phyloP scores from a whole-genome alignment of 30 jellyfish, hydroid and myxozoan genomes.

The Nemopilema nomurai region DNA sequence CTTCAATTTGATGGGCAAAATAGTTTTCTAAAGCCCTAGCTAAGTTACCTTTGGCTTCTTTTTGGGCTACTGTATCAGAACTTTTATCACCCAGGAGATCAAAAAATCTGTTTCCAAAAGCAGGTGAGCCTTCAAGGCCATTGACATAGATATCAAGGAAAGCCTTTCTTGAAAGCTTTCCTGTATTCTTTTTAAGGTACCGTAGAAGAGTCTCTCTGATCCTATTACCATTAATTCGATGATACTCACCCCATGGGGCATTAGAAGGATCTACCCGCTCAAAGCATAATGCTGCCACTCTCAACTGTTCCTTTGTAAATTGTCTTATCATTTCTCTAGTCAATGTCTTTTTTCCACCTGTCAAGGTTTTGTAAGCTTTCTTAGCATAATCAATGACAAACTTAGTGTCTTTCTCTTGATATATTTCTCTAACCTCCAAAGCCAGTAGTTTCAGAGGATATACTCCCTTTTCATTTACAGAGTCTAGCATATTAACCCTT shows the following conservation, averaged over 20 bases:
- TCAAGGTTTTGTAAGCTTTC: conserved; percentile 5
- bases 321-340: conserved; percentile 25
- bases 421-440: conserved; percentile 9
- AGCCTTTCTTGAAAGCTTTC: conserved; percentile 20
- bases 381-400: conserved; percentile 22
- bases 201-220: conserved; percentile 4
- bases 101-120: conserved; percentile 59
- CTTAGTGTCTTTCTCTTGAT: conserved; percentile 28
- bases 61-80: conserved; percentile 19
- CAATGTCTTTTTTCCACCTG: conserved; percentile 38
- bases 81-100: conserved; percentile 58
- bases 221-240: conserved; percentile 9
- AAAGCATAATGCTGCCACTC: conserved; percentile 51
- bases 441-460: conserved; percentile 37
- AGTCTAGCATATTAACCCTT: conserved; percentile 18
- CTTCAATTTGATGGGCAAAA: conserved; percentile 50
- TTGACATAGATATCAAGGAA: conserved; percentile 52
- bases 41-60: conserved; percentile 4
- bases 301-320: conserved; percentile 39
- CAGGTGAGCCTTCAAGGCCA: conserved; percentile 66
- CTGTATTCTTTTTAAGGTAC: conserved; percentile 32
- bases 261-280: conserved; percentile 69
- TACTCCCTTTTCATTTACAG: conserved; percentile 8
- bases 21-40: conserved; percentile 41
- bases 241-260: conserved; percentile 64